Base-by-base conservation (phyloP, 1,140 invertebrate species). In the Potamilus streckersoni region DNA sequence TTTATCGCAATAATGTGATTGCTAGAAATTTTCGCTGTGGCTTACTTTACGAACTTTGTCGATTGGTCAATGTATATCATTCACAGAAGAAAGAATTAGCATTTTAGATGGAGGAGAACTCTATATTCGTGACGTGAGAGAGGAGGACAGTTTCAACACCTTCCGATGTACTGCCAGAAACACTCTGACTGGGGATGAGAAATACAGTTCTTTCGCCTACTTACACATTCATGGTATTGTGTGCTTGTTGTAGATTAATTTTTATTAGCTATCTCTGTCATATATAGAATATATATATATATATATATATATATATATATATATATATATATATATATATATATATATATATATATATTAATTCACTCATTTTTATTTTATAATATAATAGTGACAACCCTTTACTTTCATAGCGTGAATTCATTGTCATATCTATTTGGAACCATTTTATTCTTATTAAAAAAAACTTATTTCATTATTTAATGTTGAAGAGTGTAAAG, bases 131-230 rank as follows among this genome's bases (percentile, higher is more conserved):
- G 81, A 88, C 71, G 83, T 89, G 56, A 75, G 83, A 70, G 83
- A 84, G n/a, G 79, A 76, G n/a, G 88, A 89, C 74, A 74, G 80
- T 14, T 82, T 83, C 55, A 76, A 73, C 6, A 76, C 80, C 73
- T 97, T 96, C 87, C 95, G 97, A 88, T 99, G 97, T 90, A 93
- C 96, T 82, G 98, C 96, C 62, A 96, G 96, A 87, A 97, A 98
- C 90, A 93, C 96, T 82, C 92, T 98, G 58, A 97, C 97, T 83
- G 95, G 96, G 83, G 96, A 98, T 92, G 97, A 96, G 78, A 93
- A 96, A 88, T 92, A 97, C 75, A 98, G 96, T 85, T 95, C 96
- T 62, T 96, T 96, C 59, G 97, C 97, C 88, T 85, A 81, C 74
- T 92, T 98, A 74, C 96, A 97, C 89, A 97, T 98, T 90, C 97